These are phyloP conservation scores for Rhadina sibilatrix DNA, from an alignment of 2,113 vertebrate species.

Conservation along the genomic window DNA sequence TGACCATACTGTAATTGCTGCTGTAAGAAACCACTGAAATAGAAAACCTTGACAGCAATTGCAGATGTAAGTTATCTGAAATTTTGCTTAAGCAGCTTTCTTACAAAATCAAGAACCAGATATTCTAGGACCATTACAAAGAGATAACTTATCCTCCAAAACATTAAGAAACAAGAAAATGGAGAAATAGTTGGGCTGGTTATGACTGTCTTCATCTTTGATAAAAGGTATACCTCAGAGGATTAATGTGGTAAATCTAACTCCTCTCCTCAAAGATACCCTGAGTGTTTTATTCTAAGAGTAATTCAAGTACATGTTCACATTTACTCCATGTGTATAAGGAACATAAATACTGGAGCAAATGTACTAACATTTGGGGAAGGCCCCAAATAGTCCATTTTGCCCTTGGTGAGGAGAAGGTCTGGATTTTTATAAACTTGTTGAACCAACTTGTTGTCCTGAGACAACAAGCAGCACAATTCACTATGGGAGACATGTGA, in stretches of 20 bases:
- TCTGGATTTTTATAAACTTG: background rate
- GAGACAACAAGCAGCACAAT: background rate
- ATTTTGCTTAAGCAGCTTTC: background rate
- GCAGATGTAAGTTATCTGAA: background rate
- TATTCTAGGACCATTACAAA: background rate
- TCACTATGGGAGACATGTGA: background rate
- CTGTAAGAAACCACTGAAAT: background rate
- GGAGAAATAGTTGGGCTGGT: background rate
- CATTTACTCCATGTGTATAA: background rate
- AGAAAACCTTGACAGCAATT: background rate
- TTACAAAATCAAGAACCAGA: background rate
- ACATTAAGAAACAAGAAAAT: background rate
- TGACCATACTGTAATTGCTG: background rate
- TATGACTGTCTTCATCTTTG: background rate
- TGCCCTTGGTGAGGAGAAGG: background rate
- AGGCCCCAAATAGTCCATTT: background rate
- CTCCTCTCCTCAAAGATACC: background rate
- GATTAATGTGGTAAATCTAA: background rate
- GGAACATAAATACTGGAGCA: background rate
- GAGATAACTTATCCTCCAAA: background rate
- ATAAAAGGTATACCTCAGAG: background rate
- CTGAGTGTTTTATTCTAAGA: background rate
- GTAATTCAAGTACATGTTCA: background rate
- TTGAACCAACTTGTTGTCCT: background rate
- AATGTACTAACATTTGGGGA: accelerated